Conservation (phyloP, 2,888 invertebrate genomes). For the Fissipunctia ypsillon region DNA sequence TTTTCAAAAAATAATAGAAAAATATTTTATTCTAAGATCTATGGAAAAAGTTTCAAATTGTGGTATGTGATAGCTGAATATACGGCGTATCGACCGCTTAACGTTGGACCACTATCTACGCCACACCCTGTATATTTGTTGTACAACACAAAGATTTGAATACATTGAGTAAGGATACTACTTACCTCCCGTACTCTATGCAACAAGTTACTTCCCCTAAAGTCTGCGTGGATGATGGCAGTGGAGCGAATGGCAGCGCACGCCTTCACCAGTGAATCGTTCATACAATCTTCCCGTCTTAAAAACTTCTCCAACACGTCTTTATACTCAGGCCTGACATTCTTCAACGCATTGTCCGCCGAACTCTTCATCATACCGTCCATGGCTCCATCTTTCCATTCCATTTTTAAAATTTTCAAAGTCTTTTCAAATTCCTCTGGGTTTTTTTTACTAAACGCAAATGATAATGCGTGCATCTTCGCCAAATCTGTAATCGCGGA, state of each 20-base stretch:
- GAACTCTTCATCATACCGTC: constrained; percentile 4
- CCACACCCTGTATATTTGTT: too few relatives aligned
- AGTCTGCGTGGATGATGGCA: constrained; percentile 71
- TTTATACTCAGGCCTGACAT: constrained; percentile 67
- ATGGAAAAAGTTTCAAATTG: too few relatives aligned
- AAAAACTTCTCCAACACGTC: constrained; percentile 66
- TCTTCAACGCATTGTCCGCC: constrained; percentile 45
- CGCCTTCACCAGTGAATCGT: constrained; percentile 45
- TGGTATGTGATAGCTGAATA: too few relatives aligned
- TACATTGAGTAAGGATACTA: not conserved
- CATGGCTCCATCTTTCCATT: constrained; percentile 7
- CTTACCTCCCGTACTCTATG: constrained; percentile 64
- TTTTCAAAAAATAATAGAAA: too few relatives aligned
- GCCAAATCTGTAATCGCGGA: constrained; percentile 69
- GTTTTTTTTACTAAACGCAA: constrained; percentile 70
- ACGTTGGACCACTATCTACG: too few relatives aligned
- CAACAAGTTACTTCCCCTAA: constrained; percentile 71
- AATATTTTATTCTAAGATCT: too few relatives aligned
- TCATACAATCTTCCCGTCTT: constrained; percentile 1
- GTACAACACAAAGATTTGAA: not conserved
- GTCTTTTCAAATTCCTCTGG: constrained; percentile 23
- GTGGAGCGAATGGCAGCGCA: constrained; percentile 57
- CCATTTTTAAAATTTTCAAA: not conserved
- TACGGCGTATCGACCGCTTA: too few relatives aligned
- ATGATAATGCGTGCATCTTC: constrained; percentile 77